Evolutionary conservation across 1,140 invertebrate genomes (phyloP), one percentile per base, ranked within the genome.

Genomic region (Uloborus diversus): DNA sequence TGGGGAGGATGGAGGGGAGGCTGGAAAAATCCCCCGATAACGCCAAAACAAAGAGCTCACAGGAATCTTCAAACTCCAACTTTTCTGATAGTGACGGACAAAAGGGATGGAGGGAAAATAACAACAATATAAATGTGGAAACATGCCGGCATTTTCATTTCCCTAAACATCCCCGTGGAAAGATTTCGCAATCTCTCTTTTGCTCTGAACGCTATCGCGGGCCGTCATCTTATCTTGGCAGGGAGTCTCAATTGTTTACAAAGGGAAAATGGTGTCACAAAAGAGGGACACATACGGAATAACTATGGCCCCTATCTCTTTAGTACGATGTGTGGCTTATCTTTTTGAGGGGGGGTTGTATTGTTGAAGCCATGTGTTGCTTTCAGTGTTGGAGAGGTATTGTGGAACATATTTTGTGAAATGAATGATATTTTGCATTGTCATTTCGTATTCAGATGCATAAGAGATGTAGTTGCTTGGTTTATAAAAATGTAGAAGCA

Each of bases 201-300:
- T 17, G 9, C 37, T 42, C 37, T 42, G n/a, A 42, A 17, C 42
- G n/a, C 30, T 68, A 68, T 68, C 64, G n/a, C 17, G 23, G 25
- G 23, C 64, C 64, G 64, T 27, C 64, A 68, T 68, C 64, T 68
- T 68, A 42, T 68, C 33, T 33, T 7, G 27, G 33, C n/a, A 28
- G 64, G 64, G 32, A 68, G 27, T 30, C 37, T 51, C 64, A 68
- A 68, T 68, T 68, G 64, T 68, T 68, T 68, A 68, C 37, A 51
- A 28, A 51, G 61, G 42, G 47, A 35, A 25, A 68, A 68, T 30
- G 64, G 64, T 68, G 64, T 68, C 64, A 68, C 64, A 68, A 68
- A 68, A 68, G 64, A 28, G 64, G 30, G 47, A 23, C 28, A 42
- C 64, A 49, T n/a, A 32, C 37, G 23, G 17, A 13, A n/a, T 13